These are phyloP conservation scores for Drosophila ambigua DNA, from an alignment of 1,140 invertebrate genomes.

Conservation along the genomic window DNA sequence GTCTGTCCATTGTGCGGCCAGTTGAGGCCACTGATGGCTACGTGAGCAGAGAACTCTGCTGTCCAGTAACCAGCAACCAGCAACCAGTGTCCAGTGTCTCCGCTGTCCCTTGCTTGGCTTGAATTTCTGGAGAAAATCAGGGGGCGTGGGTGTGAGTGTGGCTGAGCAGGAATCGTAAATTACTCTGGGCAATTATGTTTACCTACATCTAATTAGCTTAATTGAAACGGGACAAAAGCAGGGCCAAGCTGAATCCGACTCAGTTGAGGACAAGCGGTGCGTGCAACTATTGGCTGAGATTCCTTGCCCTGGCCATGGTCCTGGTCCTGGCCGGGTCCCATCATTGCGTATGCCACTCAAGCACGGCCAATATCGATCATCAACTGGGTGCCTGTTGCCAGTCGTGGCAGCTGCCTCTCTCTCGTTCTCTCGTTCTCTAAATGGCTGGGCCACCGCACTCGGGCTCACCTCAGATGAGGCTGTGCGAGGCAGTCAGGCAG, in stretches of 20 bases:
- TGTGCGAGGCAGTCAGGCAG: slow-evolving; percentile 23
- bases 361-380: slow-evolving; percentile 40
- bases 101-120: slow-evolving; percentile 19
- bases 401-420: background rate
- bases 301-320: background rate
- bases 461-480: slow-evolving; percentile 20
- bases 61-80: background rate
- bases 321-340: background rate
- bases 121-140: slow-evolving; percentile 26
- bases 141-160: background rate
- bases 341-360: slow-evolving; percentile 38
- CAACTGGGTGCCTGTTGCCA: background rate
- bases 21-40: slow-evolving; percentile 12
- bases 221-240: slow-evolving; percentile 72
- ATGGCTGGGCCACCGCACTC: slow-evolving; percentile 33
- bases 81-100: background rate
- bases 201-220: slow-evolving; percentile 77
- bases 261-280: slow-evolving; percentile 3
- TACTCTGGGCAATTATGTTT: slow-evolving; percentile 71
- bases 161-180: slow-evolving; percentile 52
- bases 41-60: slow-evolving; percentile 10
- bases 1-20: slow-evolving; percentile 43
- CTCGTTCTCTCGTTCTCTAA: background rate
- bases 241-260: background rate
- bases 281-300: slow-evolving; percentile 26